Evolutionary conservation across 2,797 vertebrate species (phyloP).

Genomic region (Xiphorhynchus erythropygius): DNA sequence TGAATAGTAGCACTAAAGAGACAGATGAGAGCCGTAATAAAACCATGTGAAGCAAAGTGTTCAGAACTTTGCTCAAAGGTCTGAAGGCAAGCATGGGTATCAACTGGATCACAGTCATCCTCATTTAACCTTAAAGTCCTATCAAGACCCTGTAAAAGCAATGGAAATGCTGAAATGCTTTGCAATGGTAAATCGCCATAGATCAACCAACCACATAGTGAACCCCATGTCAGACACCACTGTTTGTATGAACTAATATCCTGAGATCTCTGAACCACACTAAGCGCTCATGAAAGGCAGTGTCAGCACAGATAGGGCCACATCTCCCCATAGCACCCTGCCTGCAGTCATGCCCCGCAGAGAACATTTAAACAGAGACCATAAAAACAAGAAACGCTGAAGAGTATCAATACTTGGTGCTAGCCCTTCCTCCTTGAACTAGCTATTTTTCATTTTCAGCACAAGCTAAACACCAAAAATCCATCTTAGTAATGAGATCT

Average conservation of each 20-base stretch:
- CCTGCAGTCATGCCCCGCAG: not conserved
- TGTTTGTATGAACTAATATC: not conserved
- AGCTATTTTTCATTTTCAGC: conserved; percentile 26
- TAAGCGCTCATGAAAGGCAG: fast-evolving
- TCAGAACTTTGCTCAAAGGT: not conserved
- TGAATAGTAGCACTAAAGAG: not conserved
- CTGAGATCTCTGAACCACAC: fast-evolving
- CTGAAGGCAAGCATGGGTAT: not conserved
- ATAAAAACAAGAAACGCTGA: not conserved
- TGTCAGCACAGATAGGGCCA: not conserved
- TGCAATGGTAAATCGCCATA: not conserved
- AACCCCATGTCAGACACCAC: not conserved
- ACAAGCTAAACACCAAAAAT: conserved; percentile 20
- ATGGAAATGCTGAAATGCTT: not conserved
- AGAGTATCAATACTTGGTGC: not conserved
- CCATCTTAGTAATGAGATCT: not conserved
- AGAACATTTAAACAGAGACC: not conserved
- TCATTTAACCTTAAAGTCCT: not conserved
- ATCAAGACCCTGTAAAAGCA: not conserved
- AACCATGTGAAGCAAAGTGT: not conserved
- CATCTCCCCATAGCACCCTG: not conserved
- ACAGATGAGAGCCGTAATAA: not conserved
- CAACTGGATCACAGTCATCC: not conserved
- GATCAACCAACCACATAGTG: not conserved
- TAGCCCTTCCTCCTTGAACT: not conserved